A percentile compares a stretch with the other conserved stretches of the same genome.
These are phyloP conservation scores for Motacilla alba DNA, from an alignment of 2,113 vertebrate species.

Conservation along the genomic window DNA sequence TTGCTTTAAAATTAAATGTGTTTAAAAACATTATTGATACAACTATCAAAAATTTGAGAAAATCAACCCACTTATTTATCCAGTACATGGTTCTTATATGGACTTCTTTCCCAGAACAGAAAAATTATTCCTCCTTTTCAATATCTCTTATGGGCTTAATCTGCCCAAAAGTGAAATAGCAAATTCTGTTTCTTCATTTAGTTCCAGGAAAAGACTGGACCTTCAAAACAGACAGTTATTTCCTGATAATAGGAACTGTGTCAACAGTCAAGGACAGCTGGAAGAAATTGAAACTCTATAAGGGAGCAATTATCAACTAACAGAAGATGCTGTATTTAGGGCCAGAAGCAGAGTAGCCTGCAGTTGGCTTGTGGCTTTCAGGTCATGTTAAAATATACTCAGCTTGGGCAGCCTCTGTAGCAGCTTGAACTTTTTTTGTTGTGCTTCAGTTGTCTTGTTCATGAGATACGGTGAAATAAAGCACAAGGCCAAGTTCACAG, in stretches of 20 bases:
- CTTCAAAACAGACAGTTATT: background rate
- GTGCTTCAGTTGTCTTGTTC: background rate
- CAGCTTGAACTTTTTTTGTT: background rate
- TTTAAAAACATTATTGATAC: background rate
- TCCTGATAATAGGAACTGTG: background rate
- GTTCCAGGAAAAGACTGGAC: background rate
- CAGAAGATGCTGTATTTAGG: background rate
- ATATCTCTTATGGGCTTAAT: background rate
- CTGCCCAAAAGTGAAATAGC: background rate
- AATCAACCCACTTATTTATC: background rate
- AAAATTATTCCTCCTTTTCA: background rate
- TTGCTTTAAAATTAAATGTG: background rate
- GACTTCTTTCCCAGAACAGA: background rate
- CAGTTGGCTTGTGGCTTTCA: background rate
- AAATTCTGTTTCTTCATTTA: background rate
- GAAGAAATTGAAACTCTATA: background rate
- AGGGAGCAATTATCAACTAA: background rate
- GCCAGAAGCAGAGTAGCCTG: background rate
- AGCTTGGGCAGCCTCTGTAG: background rate
- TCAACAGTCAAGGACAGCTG: background rate
- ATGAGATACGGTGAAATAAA: background rate
- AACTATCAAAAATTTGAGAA: background rate
- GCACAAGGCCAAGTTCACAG: background rate
- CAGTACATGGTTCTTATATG: background rate
- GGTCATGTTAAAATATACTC: background rate